Conservation (phyloP, 2,888 invertebrate genomes). For the Dinocampus coccinellae region DNA sequence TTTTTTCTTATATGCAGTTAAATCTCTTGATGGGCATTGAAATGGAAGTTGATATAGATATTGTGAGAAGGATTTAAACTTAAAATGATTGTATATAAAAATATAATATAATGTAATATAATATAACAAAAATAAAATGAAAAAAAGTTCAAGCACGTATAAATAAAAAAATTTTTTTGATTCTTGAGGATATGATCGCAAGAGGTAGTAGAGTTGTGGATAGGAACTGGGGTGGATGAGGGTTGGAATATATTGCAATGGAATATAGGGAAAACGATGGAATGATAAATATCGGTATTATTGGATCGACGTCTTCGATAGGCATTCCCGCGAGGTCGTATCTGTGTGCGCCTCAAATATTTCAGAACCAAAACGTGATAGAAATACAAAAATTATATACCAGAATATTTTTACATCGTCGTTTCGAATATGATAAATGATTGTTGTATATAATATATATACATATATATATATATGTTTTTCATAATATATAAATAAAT, state of each 20-base stretch:
- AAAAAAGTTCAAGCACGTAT: background rate
- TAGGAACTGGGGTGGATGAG: slow-evolving; percentile 11
- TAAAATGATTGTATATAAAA: background rate
- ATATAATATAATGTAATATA: background rate
- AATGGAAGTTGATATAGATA: background rate
- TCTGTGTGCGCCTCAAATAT: slow-evolving; percentile 9
- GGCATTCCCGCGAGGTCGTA: slow-evolving; percentile 26
- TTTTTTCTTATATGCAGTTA: background rate
- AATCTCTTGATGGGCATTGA: background rate
- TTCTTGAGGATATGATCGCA: slow-evolving; percentile 6
- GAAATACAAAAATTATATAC: slow-evolving; percentile 27
- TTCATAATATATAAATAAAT: background rate
- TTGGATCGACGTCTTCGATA: slow-evolving; percentile 29
- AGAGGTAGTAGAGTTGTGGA: background rate
- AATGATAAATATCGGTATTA: slow-evolving; percentile 37
- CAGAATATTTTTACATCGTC: slow-evolving; percentile 1
- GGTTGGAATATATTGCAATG: slow-evolving; percentile 28
- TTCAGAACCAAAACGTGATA: slow-evolving; percentile 29
- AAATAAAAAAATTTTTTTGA: background rate
- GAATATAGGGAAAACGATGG: slow-evolving; percentile 27
- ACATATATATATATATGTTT: too few species aligned
- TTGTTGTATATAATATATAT: background rate
- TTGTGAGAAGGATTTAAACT: background rate
- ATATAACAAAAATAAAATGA: background rate
- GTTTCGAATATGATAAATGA: background rate